Percentiles rank a stretch among this genome's conserved stretches.
Evolutionary conservation across 2,888 invertebrate genomes (phyloP).

Genomic region (Thymelicus lineola): DNA sequence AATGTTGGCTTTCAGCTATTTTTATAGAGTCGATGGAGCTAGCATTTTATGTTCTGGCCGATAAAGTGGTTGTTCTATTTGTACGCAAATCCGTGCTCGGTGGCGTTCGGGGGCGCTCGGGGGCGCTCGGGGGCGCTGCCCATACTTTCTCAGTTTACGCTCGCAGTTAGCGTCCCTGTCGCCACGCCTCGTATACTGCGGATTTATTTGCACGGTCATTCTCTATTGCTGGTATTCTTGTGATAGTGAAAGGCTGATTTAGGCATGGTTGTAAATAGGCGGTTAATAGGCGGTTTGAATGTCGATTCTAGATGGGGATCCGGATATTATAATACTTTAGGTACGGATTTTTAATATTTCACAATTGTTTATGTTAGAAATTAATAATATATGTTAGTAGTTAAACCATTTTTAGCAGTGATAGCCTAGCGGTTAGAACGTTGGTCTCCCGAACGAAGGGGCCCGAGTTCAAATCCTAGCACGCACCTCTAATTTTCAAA

Average conservation of each 20-base stretch:
- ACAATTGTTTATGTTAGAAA: too few relatives aligned
- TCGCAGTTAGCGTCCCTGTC: conserved; percentile 75
- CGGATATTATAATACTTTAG: too few relatives aligned
- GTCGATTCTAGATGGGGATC: too few relatives aligned
- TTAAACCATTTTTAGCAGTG: too few relatives aligned
- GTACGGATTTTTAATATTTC: too few relatives aligned
- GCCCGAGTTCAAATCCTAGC: too few relatives aligned
- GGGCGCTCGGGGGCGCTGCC: conserved; percentile 62
- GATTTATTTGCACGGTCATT: conserved; percentile 69
- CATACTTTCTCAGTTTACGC: conserved; percentile 75
- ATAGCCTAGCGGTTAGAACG: too few relatives aligned
- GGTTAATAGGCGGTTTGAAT: too few relatives aligned
- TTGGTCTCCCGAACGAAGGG: too few relatives aligned
- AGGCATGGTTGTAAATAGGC: neutral
- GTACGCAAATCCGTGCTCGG: conserved; percentile 74
- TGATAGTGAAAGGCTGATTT: conserved; percentile 1
- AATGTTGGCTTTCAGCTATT: conserved; percentile 24
- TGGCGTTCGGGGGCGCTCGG: conserved; percentile 48
- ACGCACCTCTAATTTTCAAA: too few relatives aligned
- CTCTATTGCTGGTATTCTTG: conserved; percentile 35
- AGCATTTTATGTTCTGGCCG: conserved; percentile 60
- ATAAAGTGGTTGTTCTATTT: conserved; percentile 75
- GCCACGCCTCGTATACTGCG: conserved; percentile 74
- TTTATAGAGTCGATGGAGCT: conserved; percentile 33
- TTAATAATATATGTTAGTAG: too few relatives aligned